Conservation (phyloP, 1,140 invertebrate species). For the Wiebesia pumilae region DNA sequence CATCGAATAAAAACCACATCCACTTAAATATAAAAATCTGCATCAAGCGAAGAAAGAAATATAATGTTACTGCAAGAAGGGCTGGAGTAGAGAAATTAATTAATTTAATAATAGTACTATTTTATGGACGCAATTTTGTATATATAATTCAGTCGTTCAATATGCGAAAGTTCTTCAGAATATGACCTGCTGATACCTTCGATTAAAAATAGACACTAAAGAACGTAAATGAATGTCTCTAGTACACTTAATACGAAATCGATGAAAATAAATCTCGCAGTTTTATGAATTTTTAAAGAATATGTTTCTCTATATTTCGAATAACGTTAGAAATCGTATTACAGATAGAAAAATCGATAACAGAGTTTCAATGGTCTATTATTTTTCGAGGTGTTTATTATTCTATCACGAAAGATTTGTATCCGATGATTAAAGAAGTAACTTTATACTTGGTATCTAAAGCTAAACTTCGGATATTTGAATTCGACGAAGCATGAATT, state of each 20-base stretch:
- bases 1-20: no score
- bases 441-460: not conserved
- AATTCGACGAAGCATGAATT: not conserved
- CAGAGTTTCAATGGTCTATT: no score
- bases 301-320: not conserved
- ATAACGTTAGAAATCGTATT: not conserved
- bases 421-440: not conserved
- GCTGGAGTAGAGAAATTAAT: no score
- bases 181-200: not conserved
- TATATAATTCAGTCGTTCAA: not conserved
- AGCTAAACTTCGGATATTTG: not conserved
- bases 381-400: not conserved
- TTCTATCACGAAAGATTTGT: not conserved
- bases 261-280: not conserved
- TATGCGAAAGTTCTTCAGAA: not conserved
- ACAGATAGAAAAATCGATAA: not conserved
- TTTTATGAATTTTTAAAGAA: not conserved
- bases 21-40: no score
- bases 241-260: not conserved
- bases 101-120: no score
- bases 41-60: no score
- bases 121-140: not conserved
- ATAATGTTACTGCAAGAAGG: no score
- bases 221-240: not conserved
- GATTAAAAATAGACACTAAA: not conserved